These are phyloP conservation scores for Argynnis bischoffii DNA, from an alignment of 2,888 invertebrate genomes.

Conservation along the genomic window DNA sequence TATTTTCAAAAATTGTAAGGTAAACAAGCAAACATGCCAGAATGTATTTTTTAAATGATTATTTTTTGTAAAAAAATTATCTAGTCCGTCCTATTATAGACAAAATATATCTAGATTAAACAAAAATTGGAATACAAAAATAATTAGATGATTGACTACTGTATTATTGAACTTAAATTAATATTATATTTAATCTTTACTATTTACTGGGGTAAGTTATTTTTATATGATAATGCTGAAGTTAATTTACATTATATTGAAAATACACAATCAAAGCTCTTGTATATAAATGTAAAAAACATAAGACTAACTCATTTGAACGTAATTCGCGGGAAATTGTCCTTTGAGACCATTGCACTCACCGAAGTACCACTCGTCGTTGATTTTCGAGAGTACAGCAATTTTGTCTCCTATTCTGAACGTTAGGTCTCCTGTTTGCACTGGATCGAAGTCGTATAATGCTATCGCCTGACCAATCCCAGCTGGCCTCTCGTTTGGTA, in stretches of 20 bases:
- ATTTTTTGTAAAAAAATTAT: too few species aligned
- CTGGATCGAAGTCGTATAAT: constrained; percentile 88
- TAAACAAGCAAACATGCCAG: too few species aligned
- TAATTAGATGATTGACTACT: too few species aligned
- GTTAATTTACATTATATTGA: background rate
- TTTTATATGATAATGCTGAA: background rate
- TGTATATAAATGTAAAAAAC: constrained; percentile 27
- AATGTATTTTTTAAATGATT: too few species aligned
- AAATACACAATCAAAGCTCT: background rate
- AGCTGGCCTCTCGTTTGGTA: constrained; percentile 67
- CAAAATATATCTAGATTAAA: too few species aligned
- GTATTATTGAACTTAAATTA: too few species aligned
- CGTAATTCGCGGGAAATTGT: constrained; percentile 91
- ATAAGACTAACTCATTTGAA: constrained; percentile 80
- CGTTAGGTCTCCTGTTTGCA: constrained; percentile 70
- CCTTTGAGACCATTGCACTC: constrained; percentile 85
- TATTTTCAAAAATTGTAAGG: too few species aligned
- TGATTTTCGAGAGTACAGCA: constrained; percentile 85
- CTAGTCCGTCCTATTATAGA: too few species aligned
- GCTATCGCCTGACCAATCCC: constrained; percentile 79
- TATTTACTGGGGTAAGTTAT: too few species aligned
- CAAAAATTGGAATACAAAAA: too few species aligned
- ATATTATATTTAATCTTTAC: too few species aligned
- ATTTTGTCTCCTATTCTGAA: constrained; percentile 75
- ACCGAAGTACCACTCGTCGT: constrained; percentile 90